Conservation (phyloP, 1,140 invertebrate species). For the Apis dorsata region DNA sequence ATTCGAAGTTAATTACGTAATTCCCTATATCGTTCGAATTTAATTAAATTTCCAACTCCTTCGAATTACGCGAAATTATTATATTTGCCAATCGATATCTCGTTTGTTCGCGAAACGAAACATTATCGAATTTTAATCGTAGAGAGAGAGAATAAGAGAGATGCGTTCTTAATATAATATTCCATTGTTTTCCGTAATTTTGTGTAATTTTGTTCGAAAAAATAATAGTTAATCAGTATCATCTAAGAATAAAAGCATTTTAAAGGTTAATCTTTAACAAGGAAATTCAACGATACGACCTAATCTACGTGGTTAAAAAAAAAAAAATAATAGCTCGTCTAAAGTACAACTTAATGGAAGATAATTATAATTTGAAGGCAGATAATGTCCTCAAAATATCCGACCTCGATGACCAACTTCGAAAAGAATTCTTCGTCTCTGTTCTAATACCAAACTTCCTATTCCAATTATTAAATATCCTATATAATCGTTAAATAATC, state of each 20-base stretch:
- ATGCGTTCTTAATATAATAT: too few relatives aligned
- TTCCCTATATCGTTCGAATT: neutral
- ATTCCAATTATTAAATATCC: neutral
- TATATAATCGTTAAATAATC: neutral
- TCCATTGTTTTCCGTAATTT: too few relatives aligned
- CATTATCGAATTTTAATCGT: neutral
- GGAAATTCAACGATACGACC: conserved; percentile 1
- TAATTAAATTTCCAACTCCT: neutral
- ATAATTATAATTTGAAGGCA: conserved; percentile 14
- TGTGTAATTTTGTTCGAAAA: too few relatives aligned
- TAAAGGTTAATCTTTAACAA: neutral
- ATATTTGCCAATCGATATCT: neutral
- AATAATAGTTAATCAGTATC: too few relatives aligned
- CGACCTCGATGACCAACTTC: neutral
- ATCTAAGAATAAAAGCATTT: neutral
- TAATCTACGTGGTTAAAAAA: conserved; percentile 5
- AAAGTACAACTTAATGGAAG: conserved; percentile 1
- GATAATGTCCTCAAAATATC: neutral
- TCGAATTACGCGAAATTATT: neutral
- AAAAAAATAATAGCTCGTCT: neutral
- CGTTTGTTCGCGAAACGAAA: neutral
- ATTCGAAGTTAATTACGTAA: conserved; percentile 2
- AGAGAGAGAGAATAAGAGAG: too few relatives aligned
- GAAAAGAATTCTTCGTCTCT: neutral
- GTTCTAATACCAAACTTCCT: neutral